Conservation (phyloP, 1,140 invertebrate species). For the Hetaerina americana region DNA sequence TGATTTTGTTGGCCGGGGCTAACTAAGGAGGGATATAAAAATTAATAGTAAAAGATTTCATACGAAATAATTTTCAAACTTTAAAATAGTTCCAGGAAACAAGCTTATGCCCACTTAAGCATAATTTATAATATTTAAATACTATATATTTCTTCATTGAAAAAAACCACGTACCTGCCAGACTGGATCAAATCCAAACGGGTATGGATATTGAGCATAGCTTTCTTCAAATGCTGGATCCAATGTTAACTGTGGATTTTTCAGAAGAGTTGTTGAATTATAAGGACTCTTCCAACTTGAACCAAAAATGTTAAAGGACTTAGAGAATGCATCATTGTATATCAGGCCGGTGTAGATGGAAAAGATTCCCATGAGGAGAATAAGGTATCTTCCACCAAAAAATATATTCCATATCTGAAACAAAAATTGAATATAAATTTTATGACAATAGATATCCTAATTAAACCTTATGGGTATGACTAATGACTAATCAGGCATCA, state of each 20-base stretch:
- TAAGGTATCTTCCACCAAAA: constrained; percentile 94
- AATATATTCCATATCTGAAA: constrained; percentile 88
- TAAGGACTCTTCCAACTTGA: constrained; percentile 64
- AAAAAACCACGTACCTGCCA: too few relatives aligned
- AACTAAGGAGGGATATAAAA: too few relatives aligned
- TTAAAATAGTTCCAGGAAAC: too few relatives aligned
- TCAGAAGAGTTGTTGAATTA: constrained; percentile 34
- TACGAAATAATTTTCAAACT: too few relatives aligned
- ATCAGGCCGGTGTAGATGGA: constrained; percentile 96
- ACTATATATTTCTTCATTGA: too few relatives aligned
- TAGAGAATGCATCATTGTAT: constrained; percentile 96
- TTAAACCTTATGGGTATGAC: too few relatives aligned
- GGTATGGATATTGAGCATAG: constrained; percentile 54
- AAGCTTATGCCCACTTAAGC: too few relatives aligned
- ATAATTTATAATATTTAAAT: too few relatives aligned
- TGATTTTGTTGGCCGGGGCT: constrained; percentile 95
- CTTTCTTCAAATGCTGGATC: constrained; percentile 40
- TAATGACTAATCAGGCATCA: too few relatives aligned
- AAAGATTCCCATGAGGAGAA: constrained; percentile 93
- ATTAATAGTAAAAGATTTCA: too few relatives aligned
- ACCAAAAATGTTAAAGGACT: constrained; percentile 89
- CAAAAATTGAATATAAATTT: not conserved
- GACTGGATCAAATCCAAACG: constrained; percentile 75
- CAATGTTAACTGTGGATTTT: constrained; percentile 39
- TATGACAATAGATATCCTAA: too few relatives aligned